phyloP scores from a whole-genome alignment of 2,888 invertebrate species.

The Oscheius onirici region DNA sequence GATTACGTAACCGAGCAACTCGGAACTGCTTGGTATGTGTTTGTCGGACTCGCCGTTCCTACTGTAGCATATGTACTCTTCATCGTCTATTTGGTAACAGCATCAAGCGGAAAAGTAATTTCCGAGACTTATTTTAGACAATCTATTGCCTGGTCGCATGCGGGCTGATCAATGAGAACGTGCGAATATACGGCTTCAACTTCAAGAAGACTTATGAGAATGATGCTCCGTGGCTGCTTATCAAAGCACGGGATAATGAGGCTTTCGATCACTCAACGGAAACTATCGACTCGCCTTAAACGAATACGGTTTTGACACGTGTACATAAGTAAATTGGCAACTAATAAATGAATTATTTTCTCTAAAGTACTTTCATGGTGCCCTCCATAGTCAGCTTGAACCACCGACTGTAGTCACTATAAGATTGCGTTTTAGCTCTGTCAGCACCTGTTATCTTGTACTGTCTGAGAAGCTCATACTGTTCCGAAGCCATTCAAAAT shows the following conservation, averaged over 20 bases:
- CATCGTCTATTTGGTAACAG: slow-evolving; percentile 80
- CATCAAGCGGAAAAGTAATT: neutral
- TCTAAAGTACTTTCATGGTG: too few species aligned
- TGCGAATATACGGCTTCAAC: slow-evolving; percentile 27
- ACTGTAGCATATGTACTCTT: slow-evolving; percentile 80
- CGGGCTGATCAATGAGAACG: slow-evolving; percentile 45
- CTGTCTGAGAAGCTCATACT: too few species aligned
- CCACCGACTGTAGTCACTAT: too few species aligned
- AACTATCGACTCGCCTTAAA: neutral
- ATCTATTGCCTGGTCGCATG: slow-evolving; percentile 52
- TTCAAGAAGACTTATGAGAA: slow-evolving; percentile 21
- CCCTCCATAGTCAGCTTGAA: too few species aligned
- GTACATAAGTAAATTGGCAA: too few species aligned
- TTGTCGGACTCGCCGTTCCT: slow-evolving; percentile 75
- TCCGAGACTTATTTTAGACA: slow-evolving; percentile 37
- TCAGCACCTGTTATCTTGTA: too few species aligned
- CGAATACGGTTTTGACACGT: too few species aligned
- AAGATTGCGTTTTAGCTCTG: too few species aligned
- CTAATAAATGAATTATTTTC: too few species aligned
- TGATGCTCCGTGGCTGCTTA: slow-evolving; percentile 32
- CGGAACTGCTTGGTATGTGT: slow-evolving; percentile 73
- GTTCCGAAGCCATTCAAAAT: too few species aligned
- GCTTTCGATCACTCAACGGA: slow-evolving; percentile 12
- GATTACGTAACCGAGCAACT: slow-evolving; percentile 75
- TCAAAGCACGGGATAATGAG: slow-evolving; percentile 10